These are phyloP conservation scores for Brachionus manjavacas DNA, from an alignment of 1,140 invertebrate genomes.

Conservation along the genomic window DNA sequence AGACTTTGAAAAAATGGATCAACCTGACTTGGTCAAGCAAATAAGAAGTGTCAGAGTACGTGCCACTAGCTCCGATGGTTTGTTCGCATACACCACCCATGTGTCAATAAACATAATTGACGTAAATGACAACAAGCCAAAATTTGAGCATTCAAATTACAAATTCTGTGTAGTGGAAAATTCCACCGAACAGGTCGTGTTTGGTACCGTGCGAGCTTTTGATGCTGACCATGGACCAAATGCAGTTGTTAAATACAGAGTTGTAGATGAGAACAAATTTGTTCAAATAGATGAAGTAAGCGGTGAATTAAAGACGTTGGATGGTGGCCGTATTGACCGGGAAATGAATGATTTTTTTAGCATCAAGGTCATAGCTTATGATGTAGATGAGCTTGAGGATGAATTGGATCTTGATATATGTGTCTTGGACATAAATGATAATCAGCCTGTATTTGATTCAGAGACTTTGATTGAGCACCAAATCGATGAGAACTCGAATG, in stretches of 20 bases:
- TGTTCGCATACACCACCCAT: conserved; percentile 16
- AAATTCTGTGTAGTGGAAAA: conserved; percentile 37
- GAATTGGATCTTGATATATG: background rate
- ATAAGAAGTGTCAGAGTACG: conserved; percentile 9
- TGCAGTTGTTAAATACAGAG: conserved; percentile 30
- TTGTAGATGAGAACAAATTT: background rate
- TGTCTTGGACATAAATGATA: conserved; percentile 39
- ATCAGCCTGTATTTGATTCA: background rate
- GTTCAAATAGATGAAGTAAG: background rate
- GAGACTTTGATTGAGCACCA: background rate
- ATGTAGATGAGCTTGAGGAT: conserved; percentile 21
- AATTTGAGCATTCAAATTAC: conserved; percentile 1
- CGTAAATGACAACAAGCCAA: conserved; percentile 30
- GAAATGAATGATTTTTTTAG: background rate
- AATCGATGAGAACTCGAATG: background rate
- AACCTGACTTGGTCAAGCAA: background rate
- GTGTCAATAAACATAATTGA: conserved; percentile 13
- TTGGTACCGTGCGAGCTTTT: conserved; percentile 6
- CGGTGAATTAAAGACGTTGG: background rate
- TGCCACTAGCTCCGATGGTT: background rate
- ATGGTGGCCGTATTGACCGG: background rate
- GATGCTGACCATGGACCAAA: conserved; percentile 13
- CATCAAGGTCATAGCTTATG: background rate
- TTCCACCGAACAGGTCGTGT: background rate
- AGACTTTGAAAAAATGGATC: conserved; percentile 15